A percentile compares a stretch with the other conserved stretches of the same genome.
These are phyloP conservation scores for Dolomedes plantarius DNA, from an alignment of 2,888 invertebrate genomes.

Conservation along the genomic window DNA sequence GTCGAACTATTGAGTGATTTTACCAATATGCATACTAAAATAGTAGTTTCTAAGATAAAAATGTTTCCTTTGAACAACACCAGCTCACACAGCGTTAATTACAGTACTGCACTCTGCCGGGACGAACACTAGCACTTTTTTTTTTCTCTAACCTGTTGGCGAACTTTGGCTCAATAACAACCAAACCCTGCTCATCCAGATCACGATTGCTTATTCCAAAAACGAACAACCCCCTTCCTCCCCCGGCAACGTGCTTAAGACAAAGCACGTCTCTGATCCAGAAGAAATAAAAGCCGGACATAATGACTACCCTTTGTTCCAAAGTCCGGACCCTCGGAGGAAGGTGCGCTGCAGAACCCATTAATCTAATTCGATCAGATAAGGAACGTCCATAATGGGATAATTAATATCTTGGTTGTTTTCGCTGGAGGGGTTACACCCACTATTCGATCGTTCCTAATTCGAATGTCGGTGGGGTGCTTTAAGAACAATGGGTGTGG, in stretches of 20 bases:
- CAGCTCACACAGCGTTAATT: no score
- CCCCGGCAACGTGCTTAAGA: background rate
- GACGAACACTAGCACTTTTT: no score
- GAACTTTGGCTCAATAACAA: no score
- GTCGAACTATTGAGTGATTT: no score
- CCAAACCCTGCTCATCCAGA: no score
- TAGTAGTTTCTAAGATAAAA: no score
- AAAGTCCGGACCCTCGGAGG: background rate
- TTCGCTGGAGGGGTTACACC: constrained; percentile 13
- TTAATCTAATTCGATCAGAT: constrained; percentile 14
- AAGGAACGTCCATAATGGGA: background rate
- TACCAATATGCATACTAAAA: no score
- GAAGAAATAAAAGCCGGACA: background rate
- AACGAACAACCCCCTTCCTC: background rate
- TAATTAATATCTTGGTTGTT: constrained; percentile 12
- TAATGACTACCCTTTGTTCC: constrained; percentile 14
- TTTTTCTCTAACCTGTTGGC: no score
- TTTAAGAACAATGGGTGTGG: background rate
- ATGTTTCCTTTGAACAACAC: no score
- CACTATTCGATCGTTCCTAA: constrained; percentile 9
- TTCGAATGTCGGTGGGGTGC: constrained; percentile 12
- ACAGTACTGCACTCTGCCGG: no score
- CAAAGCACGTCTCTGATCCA: background rate
- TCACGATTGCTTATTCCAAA: background rate
- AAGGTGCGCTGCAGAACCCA: constrained; percentile 1